These are phyloP conservation scores for Leptopilina drosophilae DNA, from an alignment of 2,888 invertebrate species.

Conservation along the genomic window DNA sequence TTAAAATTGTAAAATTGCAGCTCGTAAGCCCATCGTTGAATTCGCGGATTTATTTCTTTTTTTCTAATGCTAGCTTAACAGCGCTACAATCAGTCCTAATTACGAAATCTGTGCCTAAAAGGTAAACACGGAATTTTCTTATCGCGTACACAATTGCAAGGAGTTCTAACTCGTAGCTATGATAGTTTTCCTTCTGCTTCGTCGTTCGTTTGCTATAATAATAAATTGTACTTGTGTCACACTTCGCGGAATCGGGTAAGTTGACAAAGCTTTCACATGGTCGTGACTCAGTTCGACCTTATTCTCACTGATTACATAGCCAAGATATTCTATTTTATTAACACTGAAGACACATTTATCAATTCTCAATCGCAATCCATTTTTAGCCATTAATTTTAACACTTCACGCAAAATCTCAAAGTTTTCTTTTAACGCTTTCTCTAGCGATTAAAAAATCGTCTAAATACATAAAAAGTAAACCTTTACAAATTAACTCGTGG, in stretches of 20 bases:
- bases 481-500: no score
- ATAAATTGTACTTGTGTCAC: conserved; percentile 44
- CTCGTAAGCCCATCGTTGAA: conserved; percentile 59
- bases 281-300: background rate
- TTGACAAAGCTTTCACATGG: conserved; percentile 2
- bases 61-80: conserved; percentile 58
- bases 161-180: conserved; percentile 50
- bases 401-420: no score
- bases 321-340: no score
- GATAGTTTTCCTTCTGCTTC: conserved; percentile 44
- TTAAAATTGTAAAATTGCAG: conserved; percentile 58
- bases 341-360: no score
- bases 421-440: no score
- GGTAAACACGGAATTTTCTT: conserved; percentile 58
- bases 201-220: conserved; percentile 49
- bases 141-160: conserved; percentile 50
- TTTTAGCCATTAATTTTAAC: no score
- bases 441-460: no score
- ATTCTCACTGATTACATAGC: no score
- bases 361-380: no score
- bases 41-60: conserved; percentile 63
- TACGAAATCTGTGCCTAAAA: conserved; percentile 59
- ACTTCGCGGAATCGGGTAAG: conserved; percentile 43
- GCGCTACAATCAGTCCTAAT: conserved; percentile 64
- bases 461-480: no score